A percentile compares a stretch with the other conserved stretches of the same genome.
Conservation (phyloP, 1,140 invertebrate genomes). For the Nephotettix cincticeps region DNA sequence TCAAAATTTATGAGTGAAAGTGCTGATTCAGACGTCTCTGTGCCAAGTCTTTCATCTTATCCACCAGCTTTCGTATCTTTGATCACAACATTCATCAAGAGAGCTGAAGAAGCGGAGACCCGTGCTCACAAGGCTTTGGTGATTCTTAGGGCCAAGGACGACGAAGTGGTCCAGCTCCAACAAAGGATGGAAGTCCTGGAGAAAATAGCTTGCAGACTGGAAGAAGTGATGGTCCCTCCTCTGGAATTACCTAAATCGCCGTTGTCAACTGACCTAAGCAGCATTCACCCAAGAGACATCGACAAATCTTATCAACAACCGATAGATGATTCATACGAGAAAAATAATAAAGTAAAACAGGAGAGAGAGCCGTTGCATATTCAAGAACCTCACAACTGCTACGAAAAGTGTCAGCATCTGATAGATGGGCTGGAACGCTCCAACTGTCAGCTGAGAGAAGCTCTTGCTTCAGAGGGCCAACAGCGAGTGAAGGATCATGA, state of each 20-base stretch:
- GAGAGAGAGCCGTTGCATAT: not conserved
- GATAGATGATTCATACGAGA: not conserved
- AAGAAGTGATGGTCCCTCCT: slow-evolving; percentile 1
- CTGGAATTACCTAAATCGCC: not conserved
- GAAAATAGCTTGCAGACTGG: slow-evolving; percentile 4
- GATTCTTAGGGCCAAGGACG: not conserved
- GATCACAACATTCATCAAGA: not conserved
- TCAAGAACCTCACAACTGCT: not conserved
- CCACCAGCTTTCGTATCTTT: not conserved
- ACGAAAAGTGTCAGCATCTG: not conserved
- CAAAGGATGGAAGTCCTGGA: slow-evolving; percentile 5
- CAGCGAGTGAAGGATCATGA: slow-evolving; percentile 4
- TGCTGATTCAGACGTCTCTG: not conserved
- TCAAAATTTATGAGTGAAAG: too few relatives aligned
- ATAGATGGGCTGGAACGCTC: slow-evolving; percentile 5
- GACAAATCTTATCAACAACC: not conserved
- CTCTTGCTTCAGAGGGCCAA: not conserved
- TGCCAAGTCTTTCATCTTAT: not conserved
- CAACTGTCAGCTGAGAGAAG: slow-evolving; percentile 3
- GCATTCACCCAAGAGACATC: not conserved
- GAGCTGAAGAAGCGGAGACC: not conserved
- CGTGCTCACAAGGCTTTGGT: slow-evolving; percentile 4
- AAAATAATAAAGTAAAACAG: too few relatives aligned
- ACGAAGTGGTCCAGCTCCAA: not conserved
- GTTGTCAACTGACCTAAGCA: not conserved